Conservation (phyloP, 2,888 invertebrate species). For the Willowsia nigromaculata region DNA sequence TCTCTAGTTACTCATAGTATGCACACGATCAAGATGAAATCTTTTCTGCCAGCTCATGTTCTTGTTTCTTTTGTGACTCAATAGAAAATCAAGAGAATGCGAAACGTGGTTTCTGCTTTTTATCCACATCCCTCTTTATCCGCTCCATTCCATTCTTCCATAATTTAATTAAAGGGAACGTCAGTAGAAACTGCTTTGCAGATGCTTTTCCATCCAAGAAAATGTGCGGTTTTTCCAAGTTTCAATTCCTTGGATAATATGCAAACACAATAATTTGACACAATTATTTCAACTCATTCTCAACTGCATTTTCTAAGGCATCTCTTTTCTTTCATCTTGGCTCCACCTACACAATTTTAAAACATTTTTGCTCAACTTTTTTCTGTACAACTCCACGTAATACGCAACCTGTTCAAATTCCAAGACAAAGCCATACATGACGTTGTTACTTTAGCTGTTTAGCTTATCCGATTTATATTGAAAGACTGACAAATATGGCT, state of each 20-base stretch:
- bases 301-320: too few species aligned
- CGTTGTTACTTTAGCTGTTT: neutral
- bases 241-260: neutral
- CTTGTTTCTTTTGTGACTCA: neutral
- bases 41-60: constrained; percentile 5
- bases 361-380: too few species aligned
- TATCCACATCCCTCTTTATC: too few species aligned
- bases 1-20: neutral
- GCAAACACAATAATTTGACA: neutral
- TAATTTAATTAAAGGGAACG: constrained; percentile 22
- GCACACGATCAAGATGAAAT: constrained; percentile 11
- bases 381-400: too few species aligned
- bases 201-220: neutral
- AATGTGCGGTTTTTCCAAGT: neutral
- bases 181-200: neutral
- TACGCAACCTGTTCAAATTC: too few species aligned
- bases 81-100: constrained; percentile 3
- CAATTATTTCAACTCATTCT: too few species aligned
- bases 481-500: neutral
- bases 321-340: too few species aligned
- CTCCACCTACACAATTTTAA: too few species aligned
- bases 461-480: neutral
- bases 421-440: too few species aligned
- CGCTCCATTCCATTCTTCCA: neutral
- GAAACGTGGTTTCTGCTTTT: constrained; percentile 28